Percentiles rank a stretch among this genome's conserved stretches.
Evolutionary conservation across 2,113 vertebrate species (phyloP).

Genomic region (Hippocampus comes): DNA sequence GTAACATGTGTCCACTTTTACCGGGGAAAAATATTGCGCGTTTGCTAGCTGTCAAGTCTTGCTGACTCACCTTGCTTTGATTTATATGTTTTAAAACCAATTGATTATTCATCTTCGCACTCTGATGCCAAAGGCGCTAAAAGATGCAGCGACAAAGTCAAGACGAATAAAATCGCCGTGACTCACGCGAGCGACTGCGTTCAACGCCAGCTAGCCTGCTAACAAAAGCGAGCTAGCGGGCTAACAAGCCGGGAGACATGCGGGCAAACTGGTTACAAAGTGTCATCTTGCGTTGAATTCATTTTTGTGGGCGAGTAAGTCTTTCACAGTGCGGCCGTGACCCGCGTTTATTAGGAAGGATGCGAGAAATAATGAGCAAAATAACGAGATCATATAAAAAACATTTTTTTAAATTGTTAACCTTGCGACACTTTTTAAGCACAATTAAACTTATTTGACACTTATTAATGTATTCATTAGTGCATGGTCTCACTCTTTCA

Average conservation of each 20-base stretch:
- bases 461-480: too few relatives aligned
- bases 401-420: too few relatives aligned
- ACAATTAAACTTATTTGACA: too few relatives aligned
- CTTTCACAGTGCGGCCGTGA: too few relatives aligned
- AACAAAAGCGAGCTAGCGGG: not conserved
- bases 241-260: not conserved
- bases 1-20: not conserved
- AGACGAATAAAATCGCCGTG: not conserved
- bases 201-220: not conserved
- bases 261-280: not conserved
- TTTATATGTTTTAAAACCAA: not conserved
- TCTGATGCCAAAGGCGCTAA: slow-evolving; percentile 15
- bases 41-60: slow-evolving; percentile 12
- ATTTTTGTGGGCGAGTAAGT: not conserved
- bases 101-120: not conserved
- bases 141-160: not conserved
- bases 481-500: too few relatives aligned
- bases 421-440: too few relatives aligned
- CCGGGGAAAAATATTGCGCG: not conserved
- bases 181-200: not conserved
- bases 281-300: not conserved
- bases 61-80: not conserved
- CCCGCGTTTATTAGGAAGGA: too few relatives aligned
- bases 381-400: too few relatives aligned
- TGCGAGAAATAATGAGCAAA: too few relatives aligned